These are phyloP conservation scores for Thalassarche chlororhynchos DNA, from an alignment of 2,113 vertebrate species.

Conservation along the genomic window DNA sequence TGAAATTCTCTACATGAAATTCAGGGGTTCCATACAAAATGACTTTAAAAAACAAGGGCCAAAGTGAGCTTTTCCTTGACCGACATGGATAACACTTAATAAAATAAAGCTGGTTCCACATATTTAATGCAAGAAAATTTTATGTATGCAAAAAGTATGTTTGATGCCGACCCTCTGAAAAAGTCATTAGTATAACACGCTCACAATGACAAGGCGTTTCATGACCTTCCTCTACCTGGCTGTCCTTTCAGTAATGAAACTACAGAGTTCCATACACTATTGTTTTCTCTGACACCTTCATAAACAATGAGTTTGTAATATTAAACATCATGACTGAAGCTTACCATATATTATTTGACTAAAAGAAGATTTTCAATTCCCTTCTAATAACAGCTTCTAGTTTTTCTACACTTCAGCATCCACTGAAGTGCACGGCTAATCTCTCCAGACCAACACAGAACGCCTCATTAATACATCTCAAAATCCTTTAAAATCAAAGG, in stretches of 20 bases:
- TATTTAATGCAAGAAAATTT: not conserved
- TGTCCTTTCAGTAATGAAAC: not conserved
- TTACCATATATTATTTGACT: not conserved
- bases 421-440: not conserved
- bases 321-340: not conserved
- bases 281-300: not conserved
- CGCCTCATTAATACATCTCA: not conserved
- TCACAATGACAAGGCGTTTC: not conserved
- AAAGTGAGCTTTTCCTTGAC: not conserved
- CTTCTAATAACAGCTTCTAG: not conserved
- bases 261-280: not conserved
- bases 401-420: not conserved
- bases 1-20: not conserved
- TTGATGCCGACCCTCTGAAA: not conserved
- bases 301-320: not conserved
- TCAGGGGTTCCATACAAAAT: not conserved
- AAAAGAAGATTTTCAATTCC: not conserved
- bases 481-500: not conserved
- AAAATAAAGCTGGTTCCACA: not conserved
- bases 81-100: fast-evolving
- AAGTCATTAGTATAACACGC: not conserved
- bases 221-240: not conserved
- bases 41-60: not conserved
- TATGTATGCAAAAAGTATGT: not conserved
- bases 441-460: not conserved